Percentiles rank a stretch among this genome's conserved stretches.
phyloP scores from a whole-genome alignment of 1,140 invertebrate genomes.

The Ostrea denselamellosa region DNA sequence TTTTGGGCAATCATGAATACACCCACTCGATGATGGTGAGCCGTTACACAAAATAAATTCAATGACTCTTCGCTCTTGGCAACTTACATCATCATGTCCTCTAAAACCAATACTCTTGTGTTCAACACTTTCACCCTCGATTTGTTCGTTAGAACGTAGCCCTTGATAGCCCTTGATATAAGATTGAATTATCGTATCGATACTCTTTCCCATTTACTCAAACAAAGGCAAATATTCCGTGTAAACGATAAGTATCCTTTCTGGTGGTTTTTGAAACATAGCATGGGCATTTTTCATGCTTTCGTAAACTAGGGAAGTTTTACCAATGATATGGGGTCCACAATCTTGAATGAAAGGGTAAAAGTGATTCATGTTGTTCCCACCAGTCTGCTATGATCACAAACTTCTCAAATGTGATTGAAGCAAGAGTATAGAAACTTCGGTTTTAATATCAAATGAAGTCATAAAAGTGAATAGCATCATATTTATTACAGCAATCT shows the following conservation, averaged over 20 bases:
- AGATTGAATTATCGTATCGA: conserved; percentile 26
- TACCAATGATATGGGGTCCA: conserved; percentile 47
- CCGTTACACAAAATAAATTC: conserved; percentile 48
- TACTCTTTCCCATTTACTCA: conserved; percentile 48
- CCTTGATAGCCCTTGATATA: conserved; percentile 47
- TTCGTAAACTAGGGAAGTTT: conserved; percentile 39
- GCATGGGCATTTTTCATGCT: conserved; percentile 4
- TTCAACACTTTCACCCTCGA: conserved; percentile 11
- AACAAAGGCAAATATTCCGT: conserved; percentile 43
- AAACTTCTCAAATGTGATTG: conserved; percentile 15
- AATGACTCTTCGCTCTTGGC: conserved; percentile 29
- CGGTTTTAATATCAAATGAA: conserved; percentile 14
- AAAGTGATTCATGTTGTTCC: conserved; percentile 27
- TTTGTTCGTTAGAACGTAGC: conserved; percentile 41
- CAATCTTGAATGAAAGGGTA: conserved; percentile 44
- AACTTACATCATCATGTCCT: conserved; percentile 50
- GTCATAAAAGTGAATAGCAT: conserved; percentile 21
- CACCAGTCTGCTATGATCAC: conserved; percentile 15
- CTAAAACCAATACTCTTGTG: conserved; percentile 49
- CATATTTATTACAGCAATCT: conserved; percentile 19
- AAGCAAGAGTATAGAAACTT: not conserved
- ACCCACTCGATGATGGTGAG: conserved; percentile 40
- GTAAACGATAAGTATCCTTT: conserved; percentile 45
- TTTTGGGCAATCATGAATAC: conserved; percentile 53
- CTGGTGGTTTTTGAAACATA: conserved; percentile 43